phyloP scores from a whole-genome alignment of 2,888 invertebrate genomes.

The Hypselothyrea guttata region DNA sequence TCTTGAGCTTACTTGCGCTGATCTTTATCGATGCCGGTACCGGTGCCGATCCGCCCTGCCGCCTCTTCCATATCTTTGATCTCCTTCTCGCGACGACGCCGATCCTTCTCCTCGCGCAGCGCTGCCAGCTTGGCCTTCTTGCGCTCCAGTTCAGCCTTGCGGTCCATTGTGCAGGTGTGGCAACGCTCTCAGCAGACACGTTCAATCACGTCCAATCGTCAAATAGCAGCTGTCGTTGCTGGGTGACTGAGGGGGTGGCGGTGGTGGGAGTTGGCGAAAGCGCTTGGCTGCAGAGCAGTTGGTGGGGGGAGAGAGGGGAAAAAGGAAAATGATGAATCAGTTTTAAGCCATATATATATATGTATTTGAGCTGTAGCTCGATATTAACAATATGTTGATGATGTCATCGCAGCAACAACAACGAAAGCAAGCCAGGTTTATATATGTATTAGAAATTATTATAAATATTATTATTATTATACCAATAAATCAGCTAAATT shows the following conservation, averaged over 20 bases:
- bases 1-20: conserved; percentile 77
- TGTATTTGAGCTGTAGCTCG: too few species aligned
- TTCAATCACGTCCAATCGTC: neutral
- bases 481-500: too few species aligned
- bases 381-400: conserved; percentile 59
- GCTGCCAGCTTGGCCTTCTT: conserved; percentile 96
- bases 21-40: conserved; percentile 81
- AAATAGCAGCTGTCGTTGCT: neutral
- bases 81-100: conserved; percentile 92
- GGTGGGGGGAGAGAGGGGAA: neutral
- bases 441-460: too few species aligned
- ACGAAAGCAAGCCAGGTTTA: too few species aligned
- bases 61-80: conserved; percentile 92
- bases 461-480: conserved; percentile 7
- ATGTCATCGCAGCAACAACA: conserved; percentile 60
- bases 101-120: conserved; percentile 93
- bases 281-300: conserved; percentile 36
- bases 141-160: conserved; percentile 95
- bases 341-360: too few species aligned
- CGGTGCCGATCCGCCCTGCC: conserved; percentile 82
- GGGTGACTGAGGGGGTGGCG: conserved; percentile 1
- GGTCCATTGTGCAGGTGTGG: conserved; percentile 84
- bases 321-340: conserved; percentile 32
- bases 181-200: conserved; percentile 26
- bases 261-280: conserved; percentile 6